Conservation (phyloP, 1,140 invertebrate genomes). For the Drosophila nigromelanica region DNA sequence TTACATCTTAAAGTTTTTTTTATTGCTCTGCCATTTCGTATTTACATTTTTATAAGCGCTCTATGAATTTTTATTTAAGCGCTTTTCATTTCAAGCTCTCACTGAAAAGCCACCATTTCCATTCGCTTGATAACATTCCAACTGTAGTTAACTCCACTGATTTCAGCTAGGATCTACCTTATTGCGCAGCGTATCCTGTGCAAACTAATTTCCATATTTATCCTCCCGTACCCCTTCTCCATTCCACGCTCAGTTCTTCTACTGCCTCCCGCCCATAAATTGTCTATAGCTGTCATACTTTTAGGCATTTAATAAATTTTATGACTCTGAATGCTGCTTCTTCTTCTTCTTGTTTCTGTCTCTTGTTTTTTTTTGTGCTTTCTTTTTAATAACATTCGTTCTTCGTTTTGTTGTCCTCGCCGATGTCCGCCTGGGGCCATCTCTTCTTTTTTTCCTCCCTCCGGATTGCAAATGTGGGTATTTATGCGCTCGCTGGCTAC, state of each 20-base stretch:
- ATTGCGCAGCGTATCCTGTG: slow-evolving; percentile 1
- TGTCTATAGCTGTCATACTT: slow-evolving; percentile 81
- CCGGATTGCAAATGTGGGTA: slow-evolving; percentile 72
- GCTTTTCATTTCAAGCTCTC: neutral
- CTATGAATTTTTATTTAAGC: neutral
- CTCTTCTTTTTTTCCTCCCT: slow-evolving; percentile 16
- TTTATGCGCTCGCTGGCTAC: slow-evolving; percentile 56
- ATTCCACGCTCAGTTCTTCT: no score
- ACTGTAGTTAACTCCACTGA: slow-evolving; percentile 10
- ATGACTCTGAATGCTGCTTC: slow-evolving; percentile 53
- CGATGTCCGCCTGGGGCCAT: slow-evolving; percentile 69
- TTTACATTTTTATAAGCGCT: neutral
- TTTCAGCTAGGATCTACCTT: slow-evolving; percentile 20
- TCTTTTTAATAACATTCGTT: slow-evolving; percentile 72
- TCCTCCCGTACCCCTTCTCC: slow-evolving; percentile 15
- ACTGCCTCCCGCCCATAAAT: slow-evolving; percentile 52
- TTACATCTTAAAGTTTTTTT: no score
- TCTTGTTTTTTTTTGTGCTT: slow-evolving; percentile 37
- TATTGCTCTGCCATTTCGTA: no score
- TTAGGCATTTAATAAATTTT: slow-evolving; percentile 82
- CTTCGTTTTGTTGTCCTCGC: slow-evolving; percentile 36
- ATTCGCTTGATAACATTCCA: slow-evolving; percentile 5
- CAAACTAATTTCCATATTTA: slow-evolving; percentile 50
- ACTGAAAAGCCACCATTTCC: neutral
- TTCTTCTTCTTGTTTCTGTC: slow-evolving; percentile 19